Base-by-base conservation (phyloP, 1,140 invertebrate species). In the Aradophagus sp. region DNA sequence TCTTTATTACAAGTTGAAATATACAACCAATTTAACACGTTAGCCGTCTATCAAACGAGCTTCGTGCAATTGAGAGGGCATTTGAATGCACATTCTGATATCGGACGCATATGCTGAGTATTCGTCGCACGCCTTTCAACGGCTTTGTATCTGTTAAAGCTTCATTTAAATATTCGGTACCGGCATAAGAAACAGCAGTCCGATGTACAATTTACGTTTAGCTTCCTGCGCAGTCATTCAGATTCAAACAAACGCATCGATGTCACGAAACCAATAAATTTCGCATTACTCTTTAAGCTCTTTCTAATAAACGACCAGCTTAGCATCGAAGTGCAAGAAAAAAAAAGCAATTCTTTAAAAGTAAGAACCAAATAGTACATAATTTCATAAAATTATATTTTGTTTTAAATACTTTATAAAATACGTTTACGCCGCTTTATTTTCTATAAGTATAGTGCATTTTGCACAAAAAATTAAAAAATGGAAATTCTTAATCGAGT, bases 161-260 rank as follows among this genome's bases (percentile, higher is more conserved):
- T 70, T 78, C 69, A 78, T 80, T 81, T 81, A 68, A 81, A 82
- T 82, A 76, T 80, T 79, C 73, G 77, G 67, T 70, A 66, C 48
- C 68, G 45, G 70, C 73, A 76, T 76, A 63, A 77, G 69, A 80
- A 72, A 34, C 52, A 65, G 66, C 65, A 70, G 52, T 29, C 70
- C 67, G 58, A 13, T 66, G 34, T 41, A 32, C 68, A 68, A 70
- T 74, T 72, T 73, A 69, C 53, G 41, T 53, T 14, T 53, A 8
- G 14, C 19, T 41, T 5, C 36, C 16, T 6, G 35, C 42, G 14
- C 11, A 16, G 23, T 23, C 11, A 44, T 44, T 47, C 27, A 1
- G 31, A 44, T 10, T 27, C 26, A 27, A 27, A 10, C 4, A 6
- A 27, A 5, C 26, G 14, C 11, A 3, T 32, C 7, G 7, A 3